phyloP scores from a whole-genome alignment of 1,140 invertebrate species.

The Radopholus similis region DNA sequence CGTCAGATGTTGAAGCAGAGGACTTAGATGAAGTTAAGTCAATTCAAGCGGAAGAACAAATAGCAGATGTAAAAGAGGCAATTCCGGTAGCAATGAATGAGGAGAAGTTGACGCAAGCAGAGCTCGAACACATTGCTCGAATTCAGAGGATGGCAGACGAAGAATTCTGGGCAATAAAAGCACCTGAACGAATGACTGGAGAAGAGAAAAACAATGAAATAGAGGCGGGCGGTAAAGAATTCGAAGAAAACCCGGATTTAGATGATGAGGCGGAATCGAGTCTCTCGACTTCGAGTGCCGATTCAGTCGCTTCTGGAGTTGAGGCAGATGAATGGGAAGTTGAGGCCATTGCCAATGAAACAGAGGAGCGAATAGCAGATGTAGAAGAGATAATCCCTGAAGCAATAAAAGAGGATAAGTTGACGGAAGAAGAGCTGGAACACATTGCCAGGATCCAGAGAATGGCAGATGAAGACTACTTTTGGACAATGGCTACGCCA shows the following conservation, averaged over 20 bases:
- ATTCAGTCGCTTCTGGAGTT: not conserved
- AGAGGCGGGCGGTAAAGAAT: not conserved
- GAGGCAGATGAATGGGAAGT: not conserved
- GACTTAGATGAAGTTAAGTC: not conserved
- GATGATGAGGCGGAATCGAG: not conserved
- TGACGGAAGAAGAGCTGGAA: conserved; percentile 40
- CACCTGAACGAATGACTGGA: not conserved
- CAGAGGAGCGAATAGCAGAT: too few relatives aligned
- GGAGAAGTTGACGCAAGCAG: conserved; percentile 14
- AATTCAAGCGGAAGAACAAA: conserved; percentile 1
- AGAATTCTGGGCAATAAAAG: not conserved
- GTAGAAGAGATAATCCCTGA: not conserved
- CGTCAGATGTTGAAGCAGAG: not conserved
- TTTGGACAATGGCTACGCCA: not conserved
- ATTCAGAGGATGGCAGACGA: not conserved
- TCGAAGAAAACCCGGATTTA: not conserved
- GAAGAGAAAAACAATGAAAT: not conserved
- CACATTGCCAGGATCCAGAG: conserved; percentile 40
- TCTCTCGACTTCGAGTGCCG: conserved; percentile 1
- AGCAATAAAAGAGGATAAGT: not conserved
- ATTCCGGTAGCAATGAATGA: not conserved
- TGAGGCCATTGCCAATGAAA: too few relatives aligned
- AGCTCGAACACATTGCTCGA: conserved; percentile 4
- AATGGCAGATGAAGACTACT: conserved; percentile 22
- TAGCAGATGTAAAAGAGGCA: not conserved